These are phyloP conservation scores for Ardeotis arabs DNA, from an alignment of 2,113 vertebrate species.

Conservation along the genomic window DNA sequence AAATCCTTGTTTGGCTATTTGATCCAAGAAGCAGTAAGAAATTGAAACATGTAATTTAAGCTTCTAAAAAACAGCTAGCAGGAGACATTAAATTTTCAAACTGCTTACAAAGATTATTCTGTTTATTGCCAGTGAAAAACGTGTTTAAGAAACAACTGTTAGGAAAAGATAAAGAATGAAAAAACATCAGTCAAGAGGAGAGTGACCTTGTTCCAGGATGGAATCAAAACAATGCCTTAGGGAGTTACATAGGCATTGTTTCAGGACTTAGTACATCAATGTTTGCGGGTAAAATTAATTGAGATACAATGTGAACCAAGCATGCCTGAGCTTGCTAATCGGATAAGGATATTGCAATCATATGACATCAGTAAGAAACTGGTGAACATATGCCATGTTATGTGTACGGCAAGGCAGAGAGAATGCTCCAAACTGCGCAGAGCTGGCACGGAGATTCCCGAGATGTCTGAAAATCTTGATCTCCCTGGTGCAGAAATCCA, in stretches of 20 bases:
- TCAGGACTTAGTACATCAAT: slow-evolving; percentile 32
- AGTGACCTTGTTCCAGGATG: slow-evolving; percentile 29
- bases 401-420: not conserved
- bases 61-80: not conserved
- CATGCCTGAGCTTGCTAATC: slow-evolving; percentile 39
- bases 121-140: not conserved
- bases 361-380: slow-evolving; percentile 2
- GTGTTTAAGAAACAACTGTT: slow-evolving; percentile 20
- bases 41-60: not conserved
- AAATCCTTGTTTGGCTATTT: not conserved
- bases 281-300: slow-evolving; percentile 49
- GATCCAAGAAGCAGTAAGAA: not conserved
- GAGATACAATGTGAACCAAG: slow-evolving; percentile 30
- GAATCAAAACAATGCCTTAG: slow-evolving; percentile 32
- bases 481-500: not conserved
- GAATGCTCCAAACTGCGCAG: not conserved
- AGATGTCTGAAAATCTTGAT: not conserved
- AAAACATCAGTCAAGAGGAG: not conserved
- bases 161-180: slow-evolving; percentile 18
- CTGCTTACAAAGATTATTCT: not conserved
- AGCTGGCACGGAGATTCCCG: not conserved
- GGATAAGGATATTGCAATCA: slow-evolving; percentile 30
- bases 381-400: not conserved
- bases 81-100: not conserved
- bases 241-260: slow-evolving; percentile 15